Evolutionary conservation across 2,113 vertebrate species (phyloP), one percentile per base, ranked within the genome.

Genomic region (Sinocyclocheilus anshuiensis): DNA sequence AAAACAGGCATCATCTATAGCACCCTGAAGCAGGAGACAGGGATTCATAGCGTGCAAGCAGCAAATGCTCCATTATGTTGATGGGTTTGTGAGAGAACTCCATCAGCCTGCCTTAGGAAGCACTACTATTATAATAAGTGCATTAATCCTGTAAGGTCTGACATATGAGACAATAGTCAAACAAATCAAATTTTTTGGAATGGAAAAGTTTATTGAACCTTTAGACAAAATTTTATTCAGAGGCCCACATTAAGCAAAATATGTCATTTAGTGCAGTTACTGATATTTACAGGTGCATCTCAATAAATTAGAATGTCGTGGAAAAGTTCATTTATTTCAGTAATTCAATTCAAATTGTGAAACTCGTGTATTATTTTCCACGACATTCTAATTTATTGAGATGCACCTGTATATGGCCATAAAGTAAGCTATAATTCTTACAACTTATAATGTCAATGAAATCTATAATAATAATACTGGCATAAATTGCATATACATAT

Each of bases 1-100:
- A 45, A 84, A 79, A 79, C 5, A 78, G 26, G 53, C 50, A 78
- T 78, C 12, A 26, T 80, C 13, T 65, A 63, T 11, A 78, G 26
- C 36, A 65, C 59, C 2, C 20, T n/a, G 33, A 79, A 8, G 55
- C 78, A 81, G 1, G 8, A 45, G n/a, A 79, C 12, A 61, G 29
- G 36, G 33, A 79, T 39, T 79, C 55, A 24, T 24, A 80, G 22
- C 16, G 36, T 42, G 57, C 1, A 80, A 80, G 77, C 26, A 78
- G 77, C 53, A 59, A 39, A 79, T 57, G 50, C 5, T 61, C 18
- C 53, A 61, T 39, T 63, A 24, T 77, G 22, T 45, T 59, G 3
- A 77, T 55, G 42, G 8, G 16, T 36, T 71, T 10, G 67, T 36
- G 67, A 36, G 29, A 79, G 53, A 79, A n/a, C 77, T 59, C 76